Conservation (phyloP, 2,888 invertebrate genomes). For the Taenaris catops region DNA sequence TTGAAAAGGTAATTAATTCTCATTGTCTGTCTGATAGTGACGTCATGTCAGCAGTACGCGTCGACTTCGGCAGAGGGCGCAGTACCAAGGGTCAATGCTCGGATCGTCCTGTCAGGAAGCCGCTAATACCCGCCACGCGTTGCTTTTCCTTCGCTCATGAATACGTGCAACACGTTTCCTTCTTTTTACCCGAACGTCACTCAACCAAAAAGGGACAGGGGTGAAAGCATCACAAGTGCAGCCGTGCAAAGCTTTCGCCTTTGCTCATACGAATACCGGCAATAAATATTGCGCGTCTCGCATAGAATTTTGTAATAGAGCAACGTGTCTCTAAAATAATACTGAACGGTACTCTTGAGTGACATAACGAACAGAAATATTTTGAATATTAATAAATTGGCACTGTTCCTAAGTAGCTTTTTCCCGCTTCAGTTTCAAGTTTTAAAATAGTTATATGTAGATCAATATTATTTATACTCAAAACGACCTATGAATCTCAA, state of each 20-base stretch:
- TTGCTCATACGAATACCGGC: neutral
- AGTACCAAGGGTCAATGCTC: slow-evolving; percentile 50
- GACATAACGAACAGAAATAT: too few species aligned
- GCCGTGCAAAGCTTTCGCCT: slow-evolving; percentile 11
- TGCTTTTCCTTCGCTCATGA: slow-evolving; percentile 38
- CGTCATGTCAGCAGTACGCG: slow-evolving; percentile 21
- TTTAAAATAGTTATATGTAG: too few species aligned
- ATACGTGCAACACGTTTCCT: slow-evolving; percentile 28
- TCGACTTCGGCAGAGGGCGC: slow-evolving; percentile 25
- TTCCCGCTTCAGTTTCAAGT: too few species aligned
- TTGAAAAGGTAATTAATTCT: slow-evolving; percentile 21
- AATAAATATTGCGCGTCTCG: too few species aligned
- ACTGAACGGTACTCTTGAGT: too few species aligned
- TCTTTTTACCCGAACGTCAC: slow-evolving; percentile 21
- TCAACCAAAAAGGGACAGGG: slow-evolving; percentile 9
- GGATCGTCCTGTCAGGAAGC: slow-evolving; percentile 65
- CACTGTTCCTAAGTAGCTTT: too few species aligned
- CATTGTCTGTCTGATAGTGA: slow-evolving; percentile 21
- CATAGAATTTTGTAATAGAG: too few species aligned
- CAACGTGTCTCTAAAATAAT: too few species aligned
- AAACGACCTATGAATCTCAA: too few species aligned
- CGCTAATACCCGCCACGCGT: slow-evolving; percentile 65
- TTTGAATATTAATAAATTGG: too few species aligned
- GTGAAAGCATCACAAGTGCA: slow-evolving; percentile 11
- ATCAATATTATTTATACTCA: too few species aligned